These are phyloP conservation scores for Geodia barretti DNA, from an alignment of 37 sponge, comb jelly and placozoan genomes.

Conservation along the genomic window DNA sequence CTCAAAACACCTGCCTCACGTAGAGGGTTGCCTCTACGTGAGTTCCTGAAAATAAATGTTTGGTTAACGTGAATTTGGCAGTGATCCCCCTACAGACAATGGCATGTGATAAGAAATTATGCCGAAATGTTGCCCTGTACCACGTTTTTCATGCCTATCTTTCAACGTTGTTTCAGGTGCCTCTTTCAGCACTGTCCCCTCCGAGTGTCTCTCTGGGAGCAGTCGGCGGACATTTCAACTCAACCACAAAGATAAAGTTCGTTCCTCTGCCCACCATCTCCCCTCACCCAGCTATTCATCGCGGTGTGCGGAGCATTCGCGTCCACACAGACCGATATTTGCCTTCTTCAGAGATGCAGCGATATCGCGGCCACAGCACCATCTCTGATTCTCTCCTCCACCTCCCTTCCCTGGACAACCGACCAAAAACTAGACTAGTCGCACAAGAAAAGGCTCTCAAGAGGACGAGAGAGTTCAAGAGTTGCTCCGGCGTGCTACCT, in stretches of 20 bases:
- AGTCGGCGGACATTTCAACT: conserved; percentile 37
- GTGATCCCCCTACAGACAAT: not conserved
- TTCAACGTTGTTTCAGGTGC: conserved; percentile 19
- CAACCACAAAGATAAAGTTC: conserved; percentile 42
- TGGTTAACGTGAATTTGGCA: not conserved
- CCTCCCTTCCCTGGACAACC: not conserved
- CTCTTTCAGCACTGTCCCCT: conserved; percentile 45
- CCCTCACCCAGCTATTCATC: not conserved
- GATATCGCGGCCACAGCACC: not conserved
- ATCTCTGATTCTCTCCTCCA: conserved; percentile 37
- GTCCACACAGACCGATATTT: conserved; percentile 41
- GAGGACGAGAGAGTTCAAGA: conserved; percentile 2
- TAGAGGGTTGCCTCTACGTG: too few relatives aligned
- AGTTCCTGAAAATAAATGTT: too few relatives aligned
- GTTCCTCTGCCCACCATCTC: conserved; percentile 41
- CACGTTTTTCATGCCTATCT: not conserved
- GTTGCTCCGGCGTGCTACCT: conserved; percentile 13
- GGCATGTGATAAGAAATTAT: too few relatives aligned
- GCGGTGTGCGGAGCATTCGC: conserved; percentile 22
- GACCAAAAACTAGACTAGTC: conserved; percentile 6
- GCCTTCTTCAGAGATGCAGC: not conserved
- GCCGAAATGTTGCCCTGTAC: too few relatives aligned
- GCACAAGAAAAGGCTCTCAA: not conserved
- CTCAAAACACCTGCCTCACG: too few relatives aligned
- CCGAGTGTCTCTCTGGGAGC: conserved; percentile 6